Evolutionary conservation across 2,797 vertebrate species (phyloP).

Genomic region (Lepus oiostolus): DNA sequence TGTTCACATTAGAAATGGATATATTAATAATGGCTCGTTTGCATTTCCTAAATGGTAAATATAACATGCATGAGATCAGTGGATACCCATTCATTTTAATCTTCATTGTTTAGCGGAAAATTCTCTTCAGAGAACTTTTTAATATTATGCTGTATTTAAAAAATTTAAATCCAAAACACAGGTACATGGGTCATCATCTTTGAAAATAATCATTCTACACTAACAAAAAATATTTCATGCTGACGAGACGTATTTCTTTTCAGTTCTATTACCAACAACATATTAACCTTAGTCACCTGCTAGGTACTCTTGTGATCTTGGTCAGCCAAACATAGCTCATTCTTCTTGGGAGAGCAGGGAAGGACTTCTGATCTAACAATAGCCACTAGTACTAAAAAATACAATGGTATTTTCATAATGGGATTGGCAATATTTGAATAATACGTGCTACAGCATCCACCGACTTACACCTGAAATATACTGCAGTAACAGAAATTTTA

Average conservation of each 20-base stretch:
- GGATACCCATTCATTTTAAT: not conserved
- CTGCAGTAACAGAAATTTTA: not conserved
- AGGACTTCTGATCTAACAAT: not conserved
- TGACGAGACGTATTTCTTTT: constrained; percentile 14
- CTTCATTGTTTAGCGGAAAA: not conserved
- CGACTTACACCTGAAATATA: not conserved
- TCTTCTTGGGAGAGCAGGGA: not conserved
- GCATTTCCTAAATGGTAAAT: constrained; percentile 34
- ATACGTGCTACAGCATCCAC: not conserved
- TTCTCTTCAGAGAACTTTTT: not conserved
- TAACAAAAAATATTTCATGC: constrained; percentile 29
- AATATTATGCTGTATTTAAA: not conserved
- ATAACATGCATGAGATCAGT: not conserved
- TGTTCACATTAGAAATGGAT: constrained; percentile 29
- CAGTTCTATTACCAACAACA: not conserved
- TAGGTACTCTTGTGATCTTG: not conserved
- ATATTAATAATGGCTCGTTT: constrained; percentile 26
- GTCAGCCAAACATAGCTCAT: not conserved
- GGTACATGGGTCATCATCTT: not conserved
- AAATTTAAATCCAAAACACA: not conserved
- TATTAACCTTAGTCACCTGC: not conserved
- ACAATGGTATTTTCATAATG: not conserved
- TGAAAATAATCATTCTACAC: not conserved
- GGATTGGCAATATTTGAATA: not conserved
- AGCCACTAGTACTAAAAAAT: not conserved